Evolutionary conservation across 2,797 vertebrate genomes (phyloP).

Genomic region (Salarias fasciatus): DNA sequence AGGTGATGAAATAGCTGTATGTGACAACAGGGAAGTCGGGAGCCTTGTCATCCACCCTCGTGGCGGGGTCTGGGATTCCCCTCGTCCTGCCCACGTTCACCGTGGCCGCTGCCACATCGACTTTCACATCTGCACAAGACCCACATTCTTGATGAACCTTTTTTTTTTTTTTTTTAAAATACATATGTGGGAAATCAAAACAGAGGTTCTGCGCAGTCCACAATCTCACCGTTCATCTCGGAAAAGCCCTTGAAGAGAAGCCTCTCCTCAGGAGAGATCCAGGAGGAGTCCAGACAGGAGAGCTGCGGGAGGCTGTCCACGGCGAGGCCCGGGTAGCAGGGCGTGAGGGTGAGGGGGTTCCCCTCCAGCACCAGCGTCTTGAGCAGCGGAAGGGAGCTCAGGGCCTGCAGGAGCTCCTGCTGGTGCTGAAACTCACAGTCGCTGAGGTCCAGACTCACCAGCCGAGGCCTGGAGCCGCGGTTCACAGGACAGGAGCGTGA

Average conservation of each 20-base stretch:
- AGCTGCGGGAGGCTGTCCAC: constrained; percentile 85
- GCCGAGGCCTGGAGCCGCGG: constrained; percentile 81
- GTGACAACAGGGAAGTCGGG: constrained; percentile 71
- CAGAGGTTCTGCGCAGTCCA: too few relatives aligned
- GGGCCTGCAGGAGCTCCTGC: constrained; percentile 65
- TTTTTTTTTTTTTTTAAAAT: too few relatives aligned
- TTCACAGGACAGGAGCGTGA: not conserved
- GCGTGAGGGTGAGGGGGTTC: constrained; percentile 85
- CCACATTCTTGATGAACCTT: too few relatives aligned
- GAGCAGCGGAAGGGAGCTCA: constrained; percentile 79
- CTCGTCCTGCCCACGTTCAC: constrained; percentile 81
- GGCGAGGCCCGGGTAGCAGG: constrained; percentile 85
- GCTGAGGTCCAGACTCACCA: constrained; percentile 90
- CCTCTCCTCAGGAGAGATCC: constrained; percentile 78
- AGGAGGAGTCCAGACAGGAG: constrained; percentile 77
- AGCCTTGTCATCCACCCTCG: constrained; percentile 49
- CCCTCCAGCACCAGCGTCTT: constrained; percentile 84
- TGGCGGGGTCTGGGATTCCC: constrained; percentile 76
- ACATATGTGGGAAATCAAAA: too few relatives aligned
- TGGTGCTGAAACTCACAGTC: constrained; percentile 85
- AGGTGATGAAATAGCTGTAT: constrained; percentile 84
- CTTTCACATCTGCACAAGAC: constrained; percentile 71
- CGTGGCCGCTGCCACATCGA: constrained; percentile 62
- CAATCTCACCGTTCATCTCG: constrained; percentile 76
- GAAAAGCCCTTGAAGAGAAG: constrained; percentile 77